Evolutionary conservation across 30 jellyfish, hydroid and myxozoan species (phyloP), one percentile per base, ranked within the genome.

Genomic region (Morbakka virulenta): DNA sequence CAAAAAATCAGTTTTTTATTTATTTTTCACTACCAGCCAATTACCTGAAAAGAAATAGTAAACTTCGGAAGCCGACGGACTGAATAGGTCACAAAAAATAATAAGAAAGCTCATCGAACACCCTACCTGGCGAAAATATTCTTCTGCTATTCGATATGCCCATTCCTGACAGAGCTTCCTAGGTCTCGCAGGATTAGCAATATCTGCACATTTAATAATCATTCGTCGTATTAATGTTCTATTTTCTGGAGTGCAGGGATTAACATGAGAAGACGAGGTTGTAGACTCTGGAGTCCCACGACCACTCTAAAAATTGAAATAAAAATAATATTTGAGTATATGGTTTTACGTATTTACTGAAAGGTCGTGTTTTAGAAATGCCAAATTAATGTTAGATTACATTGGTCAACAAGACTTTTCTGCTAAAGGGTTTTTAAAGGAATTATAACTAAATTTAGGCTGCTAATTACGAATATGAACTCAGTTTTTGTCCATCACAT

Each of bases 151-250:
- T 31, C 97, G 88, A 65, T 77, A 74, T 1, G 97, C 97, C 97
- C 97, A 89, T 47, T 77, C 95, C 1, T 71, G 80, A 79, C 97
- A 89, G 22, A 83, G 76, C 65, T 69, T 73, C 17, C 75, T 65
- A 1, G 97, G 97, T 25, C 97, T 85, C 25, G 97, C 97, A 22
- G 97, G 97, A 62, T 89, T 89, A 0, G 97, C 97, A 71, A 89
- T 89, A 71, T 89, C 97, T 30, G 97, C 97, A 50, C 97, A 89
- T 71, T 89, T 89, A 41, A 89, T 89, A 62, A 89, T 89, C 97
- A 89, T 89, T 23, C 97, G 62, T 11, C 83, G 81, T 33, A 89
- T 91, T 28, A 89, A 73, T 6, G 95, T 91, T 28, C 96, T 71
- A 35, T 89, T 82, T 70, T 89, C 97, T 17, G 95, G 95, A 2